Conservation (phyloP, 2,113 vertebrate genomes). For the Gallinago media region DNA sequence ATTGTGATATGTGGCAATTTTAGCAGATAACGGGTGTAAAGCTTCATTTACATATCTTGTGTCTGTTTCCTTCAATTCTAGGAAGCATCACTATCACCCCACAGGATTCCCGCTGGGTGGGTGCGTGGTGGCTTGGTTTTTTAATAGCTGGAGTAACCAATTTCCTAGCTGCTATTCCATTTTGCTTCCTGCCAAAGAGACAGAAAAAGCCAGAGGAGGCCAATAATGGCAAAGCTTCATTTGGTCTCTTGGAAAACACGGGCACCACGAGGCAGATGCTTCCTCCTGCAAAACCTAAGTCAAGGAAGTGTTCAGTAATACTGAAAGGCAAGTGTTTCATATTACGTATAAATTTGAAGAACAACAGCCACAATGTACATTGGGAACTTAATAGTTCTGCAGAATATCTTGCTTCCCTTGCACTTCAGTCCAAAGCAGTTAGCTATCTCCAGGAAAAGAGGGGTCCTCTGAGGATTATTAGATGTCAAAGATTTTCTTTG, state of each 20-base stretch:
- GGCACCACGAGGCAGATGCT: background rate
- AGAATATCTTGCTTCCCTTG: background rate
- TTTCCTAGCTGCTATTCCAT: conserved; percentile 85
- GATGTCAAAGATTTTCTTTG: background rate
- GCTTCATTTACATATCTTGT: background rate
- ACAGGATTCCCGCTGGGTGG: conserved; percentile 92
- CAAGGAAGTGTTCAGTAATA: background rate
- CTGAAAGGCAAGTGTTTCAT: conserved; percentile 63
- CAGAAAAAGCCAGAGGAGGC: conserved; percentile 65
- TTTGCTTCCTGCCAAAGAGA: conserved; percentile 88
- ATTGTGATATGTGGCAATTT: background rate
- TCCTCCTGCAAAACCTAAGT: background rate
- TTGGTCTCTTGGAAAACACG: background rate
- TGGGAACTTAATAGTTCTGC: background rate
- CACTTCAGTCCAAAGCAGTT: background rate
- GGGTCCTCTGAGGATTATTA: background rate
- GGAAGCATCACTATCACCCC: conserved; percentile 87
- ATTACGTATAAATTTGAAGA: background rate
- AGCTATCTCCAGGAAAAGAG: background rate
- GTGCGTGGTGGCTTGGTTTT: conserved; percentile 95
- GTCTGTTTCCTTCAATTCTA: conserved; percentile 60
- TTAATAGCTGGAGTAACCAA: conserved; percentile 73
- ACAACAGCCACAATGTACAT: fast-evolving
- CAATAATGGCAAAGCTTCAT: background rate
- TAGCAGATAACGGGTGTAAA: background rate